phyloP scores from a whole-genome alignment of 1,140 invertebrate genomes.

The Trichoplusia ni region DNA sequence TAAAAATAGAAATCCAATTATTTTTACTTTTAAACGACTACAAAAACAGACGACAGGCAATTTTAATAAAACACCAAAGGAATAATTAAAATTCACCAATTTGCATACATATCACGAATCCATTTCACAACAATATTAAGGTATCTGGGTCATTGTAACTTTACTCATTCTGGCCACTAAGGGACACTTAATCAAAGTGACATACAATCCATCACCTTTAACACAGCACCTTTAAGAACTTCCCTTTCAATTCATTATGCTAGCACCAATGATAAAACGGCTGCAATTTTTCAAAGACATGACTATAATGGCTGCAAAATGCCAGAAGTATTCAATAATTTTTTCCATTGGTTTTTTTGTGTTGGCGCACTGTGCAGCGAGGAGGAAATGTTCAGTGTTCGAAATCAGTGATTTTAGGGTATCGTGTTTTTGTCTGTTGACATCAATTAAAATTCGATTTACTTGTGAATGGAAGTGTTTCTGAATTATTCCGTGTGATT shows the following conservation, averaged over 20 bases:
- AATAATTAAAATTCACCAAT: slow-evolving; percentile 15
- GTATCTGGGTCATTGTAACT: slow-evolving; percentile 9
- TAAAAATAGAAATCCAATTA: no score
- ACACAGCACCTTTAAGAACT: slow-evolving; percentile 38
- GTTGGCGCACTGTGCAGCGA: not conserved
- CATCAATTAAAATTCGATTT: slow-evolving; percentile 25
- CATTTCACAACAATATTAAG: not conserved
- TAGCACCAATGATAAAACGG: slow-evolving; percentile 48
- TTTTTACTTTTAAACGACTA: not conserved
- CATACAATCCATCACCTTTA: slow-evolving; percentile 57
- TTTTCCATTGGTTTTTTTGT: not conserved
- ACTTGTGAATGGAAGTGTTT: not conserved
- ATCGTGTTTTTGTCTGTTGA: slow-evolving; percentile 3
- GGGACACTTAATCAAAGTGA: slow-evolving; percentile 56
- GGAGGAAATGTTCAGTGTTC: slow-evolving; percentile 4
- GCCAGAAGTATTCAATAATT: slow-evolving; percentile 24
- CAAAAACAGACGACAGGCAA: not conserved
- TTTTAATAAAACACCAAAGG: not conserved
- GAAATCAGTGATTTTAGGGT: slow-evolving; percentile 21
- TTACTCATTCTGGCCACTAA: slow-evolving; percentile 19
- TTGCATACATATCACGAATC: slow-evolving; percentile 29
- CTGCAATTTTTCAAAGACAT: slow-evolving; percentile 55
- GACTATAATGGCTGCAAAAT: slow-evolving; percentile 42
- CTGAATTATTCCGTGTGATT: not conserved
- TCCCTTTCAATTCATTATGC: slow-evolving; percentile 56